Percentiles rank a stretch among this genome's conserved stretches.
Evolutionary conservation across 2,113 vertebrate genomes (phyloP).

Genomic region (Phylloscopus trochiloides): DNA sequence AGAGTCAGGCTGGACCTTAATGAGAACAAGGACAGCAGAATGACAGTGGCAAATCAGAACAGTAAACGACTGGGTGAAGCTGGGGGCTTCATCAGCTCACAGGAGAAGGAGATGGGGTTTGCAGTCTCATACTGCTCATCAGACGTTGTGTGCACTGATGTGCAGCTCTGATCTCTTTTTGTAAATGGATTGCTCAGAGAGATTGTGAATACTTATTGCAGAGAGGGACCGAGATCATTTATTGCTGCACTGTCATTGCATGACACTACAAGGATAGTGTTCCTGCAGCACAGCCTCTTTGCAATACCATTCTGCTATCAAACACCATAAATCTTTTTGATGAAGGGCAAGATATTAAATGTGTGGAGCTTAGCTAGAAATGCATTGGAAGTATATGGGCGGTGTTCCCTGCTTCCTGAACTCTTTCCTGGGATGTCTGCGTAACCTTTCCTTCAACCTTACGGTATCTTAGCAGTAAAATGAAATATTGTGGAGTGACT

Average conservation of each 20-base stretch:
- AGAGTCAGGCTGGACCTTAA: background rate
- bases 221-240: background rate
- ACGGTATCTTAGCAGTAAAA: background rate
- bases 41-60: background rate
- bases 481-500: conserved; percentile 20
- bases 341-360: background rate
- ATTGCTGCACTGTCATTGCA: background rate
- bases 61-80: background rate
- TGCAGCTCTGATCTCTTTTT: background rate
- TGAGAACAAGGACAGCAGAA: background rate
- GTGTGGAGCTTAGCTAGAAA: background rate
- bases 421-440: background rate
- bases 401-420: background rate
- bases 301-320: background rate
- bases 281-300: background rate
- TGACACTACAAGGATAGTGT: background rate
- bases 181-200: background rate
- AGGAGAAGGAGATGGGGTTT: background rate
- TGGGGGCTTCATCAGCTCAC: background rate
- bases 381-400: background rate
- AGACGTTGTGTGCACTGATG: fast-evolving
- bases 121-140: background rate
- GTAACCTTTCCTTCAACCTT: background rate
- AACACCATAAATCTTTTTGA: conserved; percentile 3
- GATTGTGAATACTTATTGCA: background rate